phyloP scores from a whole-genome alignment of 2,888 invertebrate species.

The Pyrrhosoma nymphula region DNA sequence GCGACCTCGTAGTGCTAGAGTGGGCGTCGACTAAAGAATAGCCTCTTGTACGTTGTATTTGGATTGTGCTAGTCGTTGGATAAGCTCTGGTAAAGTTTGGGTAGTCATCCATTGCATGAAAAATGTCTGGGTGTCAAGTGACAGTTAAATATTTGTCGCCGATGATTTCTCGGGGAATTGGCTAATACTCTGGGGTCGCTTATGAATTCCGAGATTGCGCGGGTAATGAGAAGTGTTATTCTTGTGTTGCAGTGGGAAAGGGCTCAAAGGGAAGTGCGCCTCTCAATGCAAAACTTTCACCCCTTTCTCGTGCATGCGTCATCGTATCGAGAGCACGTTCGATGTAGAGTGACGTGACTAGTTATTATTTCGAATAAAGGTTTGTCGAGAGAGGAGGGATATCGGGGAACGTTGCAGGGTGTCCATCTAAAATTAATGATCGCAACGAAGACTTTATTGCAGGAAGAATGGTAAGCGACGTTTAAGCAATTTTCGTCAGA shows the following conservation, averaged over 20 bases:
- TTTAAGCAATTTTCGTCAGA: too few relatives aligned
- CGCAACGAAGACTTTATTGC: too few relatives aligned
- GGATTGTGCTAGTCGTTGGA: not conserved
- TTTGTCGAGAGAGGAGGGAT: not conserved
- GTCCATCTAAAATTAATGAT: too few relatives aligned
- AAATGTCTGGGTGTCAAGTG: not conserved
- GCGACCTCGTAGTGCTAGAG: not conserved
- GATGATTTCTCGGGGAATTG: not conserved
- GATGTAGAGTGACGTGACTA: not conserved
- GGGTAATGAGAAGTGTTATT: not conserved
- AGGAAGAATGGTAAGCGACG: too few relatives aligned
- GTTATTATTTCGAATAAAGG: not conserved
- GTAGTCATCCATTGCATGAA: not conserved
- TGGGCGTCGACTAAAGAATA: not conserved
- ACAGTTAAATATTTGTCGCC: slow-evolving; percentile 14
- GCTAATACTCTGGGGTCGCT: not conserved
- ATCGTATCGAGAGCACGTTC: not conserved
- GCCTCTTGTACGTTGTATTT: not conserved
- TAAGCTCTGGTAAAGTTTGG: not conserved
- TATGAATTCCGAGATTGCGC: not conserved
- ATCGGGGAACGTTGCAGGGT: not conserved
- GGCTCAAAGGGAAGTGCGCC: not conserved
- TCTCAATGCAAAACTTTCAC: not conserved
- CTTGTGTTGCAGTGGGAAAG: not conserved
- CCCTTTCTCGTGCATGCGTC: not conserved